Evolutionary conservation across 2,888 invertebrate species (phyloP).

Genomic region (Anorthoa munda): DNA sequence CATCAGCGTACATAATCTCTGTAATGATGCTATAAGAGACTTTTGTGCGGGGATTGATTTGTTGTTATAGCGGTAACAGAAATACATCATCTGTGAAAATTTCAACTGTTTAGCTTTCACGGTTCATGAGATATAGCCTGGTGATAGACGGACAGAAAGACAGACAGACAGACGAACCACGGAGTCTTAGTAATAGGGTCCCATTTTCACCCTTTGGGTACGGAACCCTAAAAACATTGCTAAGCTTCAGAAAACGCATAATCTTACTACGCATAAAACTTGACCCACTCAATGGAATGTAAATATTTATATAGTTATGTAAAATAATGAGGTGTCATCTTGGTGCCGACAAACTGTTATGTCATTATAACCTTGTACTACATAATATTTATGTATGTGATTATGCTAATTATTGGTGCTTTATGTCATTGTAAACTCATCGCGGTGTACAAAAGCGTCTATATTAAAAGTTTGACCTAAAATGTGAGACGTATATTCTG

Average conservation of each 20-base stretch:
- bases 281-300: conserved; percentile 68
- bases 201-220: too few relatives aligned
- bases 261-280: conserved; percentile 63
- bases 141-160: too few relatives aligned
- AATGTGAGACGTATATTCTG: conserved; percentile 70
- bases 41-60: too few relatives aligned
- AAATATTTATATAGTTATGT: conserved; percentile 69
- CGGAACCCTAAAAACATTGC: too few relatives aligned
- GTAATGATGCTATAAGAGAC: too few relatives aligned
- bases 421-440: conserved; percentile 53
- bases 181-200: too few relatives aligned
- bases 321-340: conserved; percentile 72
- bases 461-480: conserved; percentile 76
- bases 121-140: too few relatives aligned
- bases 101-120: too few relatives aligned
- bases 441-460: conserved; percentile 45
- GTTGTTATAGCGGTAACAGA: too few relatives aligned
- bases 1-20: too few relatives aligned
- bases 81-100: too few relatives aligned
- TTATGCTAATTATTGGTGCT: conserved; percentile 62
- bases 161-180: too few relatives aligned
- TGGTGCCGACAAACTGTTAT: conserved; percentile 70
- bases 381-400: conserved; percentile 63
- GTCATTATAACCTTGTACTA: conserved; percentile 77
- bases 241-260: conserved; percentile 23